Percentiles rank a stretch among this genome's conserved stretches.
phyloP scores from a whole-genome alignment of 2,888 invertebrate genomes.

The Pachydiplax longipennis region DNA sequence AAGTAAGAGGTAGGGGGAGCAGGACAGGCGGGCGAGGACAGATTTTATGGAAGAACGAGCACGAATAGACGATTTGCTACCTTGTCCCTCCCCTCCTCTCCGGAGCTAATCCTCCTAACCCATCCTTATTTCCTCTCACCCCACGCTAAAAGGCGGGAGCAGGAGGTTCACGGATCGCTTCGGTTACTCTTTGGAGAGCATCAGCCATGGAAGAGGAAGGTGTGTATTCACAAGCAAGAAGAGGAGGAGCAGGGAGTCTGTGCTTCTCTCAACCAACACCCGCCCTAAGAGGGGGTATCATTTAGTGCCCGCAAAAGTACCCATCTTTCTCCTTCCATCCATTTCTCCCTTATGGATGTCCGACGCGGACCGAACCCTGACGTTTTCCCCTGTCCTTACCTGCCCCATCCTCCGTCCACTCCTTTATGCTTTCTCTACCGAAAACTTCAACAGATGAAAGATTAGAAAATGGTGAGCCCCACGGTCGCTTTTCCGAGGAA shows the following conservation, averaged over 20 bases:
- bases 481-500: background rate
- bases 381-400: background rate
- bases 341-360: background rate
- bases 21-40: conserved; percentile 30
- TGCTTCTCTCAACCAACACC: background rate
- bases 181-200: background rate
- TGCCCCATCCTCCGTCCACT: background rate
- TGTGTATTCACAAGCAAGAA: background rate
- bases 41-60: conserved; percentile 34
- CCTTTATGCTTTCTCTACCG: background rate
- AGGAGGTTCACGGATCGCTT: background rate
- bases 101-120: conserved; percentile 11
- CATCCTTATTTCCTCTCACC: background rate
- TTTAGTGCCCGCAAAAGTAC: conserved; percentile 32
- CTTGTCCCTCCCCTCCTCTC: background rate
- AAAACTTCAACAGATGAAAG: conserved; percentile 5
- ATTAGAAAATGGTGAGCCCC: background rate
- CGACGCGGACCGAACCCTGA: background rate
- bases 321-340: background rate
- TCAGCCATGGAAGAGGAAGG: background rate
- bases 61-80: conserved; percentile 43
- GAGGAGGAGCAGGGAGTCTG: background rate
- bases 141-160: conserved; percentile 1
- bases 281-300: conserved; percentile 25
- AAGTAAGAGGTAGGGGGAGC: background rate